Evolutionary conservation across 2,888 invertebrate species (phyloP).

Genomic region (Trichogramma dendrolimi): DNA sequence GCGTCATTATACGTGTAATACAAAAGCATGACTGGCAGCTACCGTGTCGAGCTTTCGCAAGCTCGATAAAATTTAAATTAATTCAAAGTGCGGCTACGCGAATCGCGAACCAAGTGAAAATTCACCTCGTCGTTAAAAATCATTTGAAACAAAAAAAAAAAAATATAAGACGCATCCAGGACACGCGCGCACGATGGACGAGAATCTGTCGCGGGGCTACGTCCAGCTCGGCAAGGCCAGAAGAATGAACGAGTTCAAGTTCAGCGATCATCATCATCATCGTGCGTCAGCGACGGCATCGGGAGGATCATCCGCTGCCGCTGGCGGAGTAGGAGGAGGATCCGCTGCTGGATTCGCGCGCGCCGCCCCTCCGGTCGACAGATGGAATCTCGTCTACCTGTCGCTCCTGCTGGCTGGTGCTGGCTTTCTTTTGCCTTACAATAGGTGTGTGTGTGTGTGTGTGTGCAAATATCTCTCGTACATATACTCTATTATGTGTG

Average conservation of each 20-base stretch:
- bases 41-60: too few relatives aligned
- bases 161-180: neutral
- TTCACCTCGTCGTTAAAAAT: too few relatives aligned
- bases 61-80: too few relatives aligned
- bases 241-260: slow-evolving; percentile 57
- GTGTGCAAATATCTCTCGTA: neutral
- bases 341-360: slow-evolving; percentile 18
- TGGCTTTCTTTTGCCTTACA: slow-evolving; percentile 86
- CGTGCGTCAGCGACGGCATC: too few relatives aligned
- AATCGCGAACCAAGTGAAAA: too few relatives aligned
- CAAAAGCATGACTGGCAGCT: too few relatives aligned
- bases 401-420: slow-evolving; percentile 80
- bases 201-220: slow-evolving; percentile 64
- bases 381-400: slow-evolving; percentile 68
- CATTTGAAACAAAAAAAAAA: neutral
- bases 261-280: slow-evolving; percentile 35
- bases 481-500: neutral
- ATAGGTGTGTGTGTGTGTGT: slow-evolving; percentile 62
- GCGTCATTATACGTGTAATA: too few relatives aligned
- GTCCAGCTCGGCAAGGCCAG: slow-evolving; percentile 60
- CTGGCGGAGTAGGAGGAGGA: too few relatives aligned
- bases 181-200: slow-evolving; percentile 56
- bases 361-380: slow-evolving; percentile 66
- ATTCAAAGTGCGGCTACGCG: too few relatives aligned
- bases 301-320: too few relatives aligned